These are phyloP conservation scores for Panthera uncia DNA, from an alignment of 2,113 vertebrate genomes.

Conservation along the genomic window DNA sequence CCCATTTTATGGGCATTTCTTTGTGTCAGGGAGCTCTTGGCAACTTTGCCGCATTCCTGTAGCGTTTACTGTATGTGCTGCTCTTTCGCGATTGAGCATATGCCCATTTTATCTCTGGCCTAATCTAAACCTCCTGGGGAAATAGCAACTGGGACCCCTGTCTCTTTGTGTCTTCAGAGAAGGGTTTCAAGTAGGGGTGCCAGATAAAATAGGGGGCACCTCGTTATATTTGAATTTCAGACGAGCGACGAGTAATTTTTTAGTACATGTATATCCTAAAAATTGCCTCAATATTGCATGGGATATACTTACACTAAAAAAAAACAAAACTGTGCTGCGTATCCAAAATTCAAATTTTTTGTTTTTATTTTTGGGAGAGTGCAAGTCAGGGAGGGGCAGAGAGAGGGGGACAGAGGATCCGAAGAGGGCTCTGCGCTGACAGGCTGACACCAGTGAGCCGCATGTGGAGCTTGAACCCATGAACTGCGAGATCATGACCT, in stretches of 20 bases:
- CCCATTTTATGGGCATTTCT: background rate
- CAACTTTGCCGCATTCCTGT: rapidly evolving
- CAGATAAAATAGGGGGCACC: background rate
- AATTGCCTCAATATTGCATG: background rate
- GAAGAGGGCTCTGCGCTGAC: too few species aligned
- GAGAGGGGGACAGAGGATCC: too few species aligned
- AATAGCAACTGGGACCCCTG: background rate
- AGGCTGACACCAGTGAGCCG: too few species aligned
- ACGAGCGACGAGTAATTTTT: background rate
- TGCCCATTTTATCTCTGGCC: background rate
- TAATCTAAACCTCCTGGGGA: background rate
- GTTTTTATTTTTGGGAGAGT: too few species aligned
- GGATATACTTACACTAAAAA: background rate
- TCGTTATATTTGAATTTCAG: background rate
- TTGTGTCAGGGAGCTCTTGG: background rate
- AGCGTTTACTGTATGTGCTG: rapidly evolving
- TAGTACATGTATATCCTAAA: background rate
- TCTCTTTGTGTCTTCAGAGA: background rate
- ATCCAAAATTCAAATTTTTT: background rate
- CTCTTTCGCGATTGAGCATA: background rate
- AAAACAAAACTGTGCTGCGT: background rate
- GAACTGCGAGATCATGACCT: too few species aligned
- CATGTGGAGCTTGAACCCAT: too few species aligned
- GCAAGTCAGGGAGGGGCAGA: too few species aligned
- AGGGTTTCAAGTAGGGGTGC: background rate